Conservation (phyloP, 2,797 vertebrate species). For the Gobionotothen gibberifrons region DNA sequence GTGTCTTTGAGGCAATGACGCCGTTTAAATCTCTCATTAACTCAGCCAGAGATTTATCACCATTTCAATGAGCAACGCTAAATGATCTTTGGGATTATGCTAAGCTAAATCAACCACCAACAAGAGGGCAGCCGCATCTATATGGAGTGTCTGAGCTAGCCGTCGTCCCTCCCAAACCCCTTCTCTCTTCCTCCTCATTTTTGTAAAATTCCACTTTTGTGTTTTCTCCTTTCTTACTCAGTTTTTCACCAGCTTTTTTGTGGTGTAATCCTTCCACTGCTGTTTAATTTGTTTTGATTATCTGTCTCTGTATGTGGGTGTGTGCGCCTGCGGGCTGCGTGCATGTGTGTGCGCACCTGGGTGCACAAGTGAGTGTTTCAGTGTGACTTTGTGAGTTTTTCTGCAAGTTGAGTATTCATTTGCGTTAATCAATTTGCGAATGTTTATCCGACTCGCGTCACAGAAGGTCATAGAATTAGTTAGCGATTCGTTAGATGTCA, state of each 20-base stretch:
- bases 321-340: conserved; percentile 4
- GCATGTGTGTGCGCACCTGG: conserved; percentile 20
- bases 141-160: conserved; percentile 43
- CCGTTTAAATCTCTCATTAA: conserved; percentile 82
- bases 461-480: conserved; percentile 41
- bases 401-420: conserved; percentile 5
- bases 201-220: conserved; percentile 15
- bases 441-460: conserved; percentile 47
- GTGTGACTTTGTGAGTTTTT: background rate
- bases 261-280: conserved; percentile 33
- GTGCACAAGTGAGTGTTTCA: conserved; percentile 1
- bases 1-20: conserved; percentile 74
- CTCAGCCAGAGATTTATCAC: conserved; percentile 76
- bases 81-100: conserved; percentile 81
- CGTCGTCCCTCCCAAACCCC: conserved; percentile 14
- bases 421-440: conserved; percentile 43
- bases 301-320: conserved; percentile 28
- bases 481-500: conserved; percentile 36
- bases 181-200: conserved; percentile 18
- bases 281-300: conserved; percentile 56
- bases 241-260: conserved; percentile 8
- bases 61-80: conserved; percentile 76
- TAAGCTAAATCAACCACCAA: conserved; percentile 77
- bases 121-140: conserved; percentile 68
- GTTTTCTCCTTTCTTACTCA: background rate